These are phyloP conservation scores for Sinocyclocheilus maitianheensis DNA, from an alignment of 2,113 vertebrate genomes.

Conservation along the genomic window DNA sequence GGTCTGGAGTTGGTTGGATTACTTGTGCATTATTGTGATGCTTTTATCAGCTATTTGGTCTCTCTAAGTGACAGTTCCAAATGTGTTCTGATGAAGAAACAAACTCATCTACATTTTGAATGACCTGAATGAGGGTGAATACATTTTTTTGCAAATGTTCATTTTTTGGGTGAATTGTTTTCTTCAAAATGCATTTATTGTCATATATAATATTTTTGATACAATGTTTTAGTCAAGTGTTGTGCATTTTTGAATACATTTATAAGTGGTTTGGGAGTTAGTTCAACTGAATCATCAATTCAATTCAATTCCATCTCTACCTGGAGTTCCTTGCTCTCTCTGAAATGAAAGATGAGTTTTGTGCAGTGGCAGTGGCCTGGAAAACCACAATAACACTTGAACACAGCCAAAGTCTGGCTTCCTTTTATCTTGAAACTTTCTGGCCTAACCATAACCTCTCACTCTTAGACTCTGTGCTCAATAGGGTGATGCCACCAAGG, in stretches of 20 bases:
- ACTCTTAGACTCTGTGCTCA: not conserved
- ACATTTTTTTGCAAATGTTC: no score
- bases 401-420: not conserved
- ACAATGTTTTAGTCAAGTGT: not conserved
- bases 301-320: not conserved
- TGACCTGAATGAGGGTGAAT: no score
- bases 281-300: not conserved
- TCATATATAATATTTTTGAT: not conserved
- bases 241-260: not conserved
- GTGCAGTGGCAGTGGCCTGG: not conserved
- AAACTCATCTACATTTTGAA: no score
- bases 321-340: not conserved
- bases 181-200: not conserved
- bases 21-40: no score
- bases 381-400: conserved; percentile 27
- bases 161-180: not conserved
- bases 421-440: conserved; percentile 31
- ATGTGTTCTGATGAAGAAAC: no score
- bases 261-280: not conserved
- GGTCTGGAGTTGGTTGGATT: not conserved
- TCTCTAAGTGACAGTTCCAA: not conserved
- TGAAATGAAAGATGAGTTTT: conserved; percentile 12
- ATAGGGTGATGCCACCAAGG: conserved; percentile 56
- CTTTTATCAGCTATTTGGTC: not conserved
- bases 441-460: conserved; percentile 25